These are phyloP conservation scores for Tragelaphus scriptus DNA, from an alignment of 2,113 vertebrate species.

Conservation along the genomic window DNA sequence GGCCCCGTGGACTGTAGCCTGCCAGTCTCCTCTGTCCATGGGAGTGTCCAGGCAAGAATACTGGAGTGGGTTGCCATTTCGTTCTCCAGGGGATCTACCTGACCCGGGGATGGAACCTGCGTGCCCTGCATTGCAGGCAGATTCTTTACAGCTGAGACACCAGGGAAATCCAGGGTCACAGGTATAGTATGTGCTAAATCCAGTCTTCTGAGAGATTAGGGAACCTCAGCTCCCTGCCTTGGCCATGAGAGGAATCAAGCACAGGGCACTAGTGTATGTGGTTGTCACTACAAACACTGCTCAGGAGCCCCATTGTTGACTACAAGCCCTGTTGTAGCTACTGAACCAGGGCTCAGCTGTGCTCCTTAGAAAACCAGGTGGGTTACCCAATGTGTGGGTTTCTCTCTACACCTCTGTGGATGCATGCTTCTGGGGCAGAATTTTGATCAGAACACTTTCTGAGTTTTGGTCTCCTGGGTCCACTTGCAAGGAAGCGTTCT, in stretches of 20 bases:
- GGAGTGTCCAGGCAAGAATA: background rate
- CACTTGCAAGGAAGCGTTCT: background rate
- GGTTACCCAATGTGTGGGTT: background rate
- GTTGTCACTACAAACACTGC: background rate
- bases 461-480: background rate
- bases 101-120: background rate
- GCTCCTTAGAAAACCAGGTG: background rate
- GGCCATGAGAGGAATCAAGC: background rate
- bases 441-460: background rate
- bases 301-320: background rate
- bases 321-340: background rate
- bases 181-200: background rate
- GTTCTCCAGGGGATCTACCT: background rate
- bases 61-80: background rate
- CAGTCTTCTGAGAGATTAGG: background rate
- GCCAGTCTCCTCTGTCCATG: background rate
- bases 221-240: background rate
- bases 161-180: background rate
- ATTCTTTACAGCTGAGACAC: background rate
- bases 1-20: background rate
- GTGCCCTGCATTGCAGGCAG: background rate
- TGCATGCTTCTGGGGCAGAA: background rate
- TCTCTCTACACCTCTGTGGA: background rate
- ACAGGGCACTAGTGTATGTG: rapidly evolving
- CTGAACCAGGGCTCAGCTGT: background rate